Percentiles rank a stretch among this genome's conserved stretches.
Conservation (phyloP, 2,113 vertebrate genomes). For the Phodopus roborovskii region DNA sequence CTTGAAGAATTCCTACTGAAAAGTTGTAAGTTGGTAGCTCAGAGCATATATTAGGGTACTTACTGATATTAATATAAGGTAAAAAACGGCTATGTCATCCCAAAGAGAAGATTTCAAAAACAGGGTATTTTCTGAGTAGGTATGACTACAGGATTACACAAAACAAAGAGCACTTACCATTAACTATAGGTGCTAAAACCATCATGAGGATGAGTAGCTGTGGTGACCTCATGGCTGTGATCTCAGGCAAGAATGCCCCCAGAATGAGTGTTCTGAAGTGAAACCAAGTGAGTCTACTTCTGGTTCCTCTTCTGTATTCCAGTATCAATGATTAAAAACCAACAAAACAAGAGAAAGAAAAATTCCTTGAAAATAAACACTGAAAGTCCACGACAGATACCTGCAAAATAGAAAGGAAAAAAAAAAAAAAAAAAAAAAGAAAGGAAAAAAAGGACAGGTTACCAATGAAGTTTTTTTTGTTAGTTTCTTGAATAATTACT, state of each 20-base stretch:
- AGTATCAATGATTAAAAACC: conserved; percentile 71
- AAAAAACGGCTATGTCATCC: neutral
- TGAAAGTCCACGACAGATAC: conserved; percentile 83
- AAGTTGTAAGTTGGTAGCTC: neutral
- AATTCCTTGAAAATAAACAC: conserved; percentile 67
- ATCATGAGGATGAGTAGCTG: conserved; percentile 92
- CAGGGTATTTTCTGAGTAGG: neutral
- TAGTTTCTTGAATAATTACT: neutral
- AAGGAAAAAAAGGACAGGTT: neutral
- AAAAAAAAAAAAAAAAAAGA: conserved; percentile 58
- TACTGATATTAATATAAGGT: neutral
- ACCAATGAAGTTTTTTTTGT: neutral
- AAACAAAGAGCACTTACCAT: conserved; percentile 88
- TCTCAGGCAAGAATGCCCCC: conserved; percentile 84
- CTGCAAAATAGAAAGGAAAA: conserved; percentile 80
- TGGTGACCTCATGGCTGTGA: conserved; percentile 94
- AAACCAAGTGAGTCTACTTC: conserved; percentile 82
- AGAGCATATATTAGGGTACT: neutral
- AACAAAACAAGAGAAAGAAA: conserved; percentile 5
- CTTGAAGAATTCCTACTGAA: conserved; percentile 34
- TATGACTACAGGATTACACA: neutral
- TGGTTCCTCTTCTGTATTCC: conserved; percentile 75
- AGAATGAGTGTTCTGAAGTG: conserved; percentile 82
- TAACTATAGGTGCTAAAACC: conserved; percentile 89
- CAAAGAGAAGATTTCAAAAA: conserved; percentile 54